These are phyloP conservation scores for Hylaeus volcanicus DNA, from an alignment of 1,140 invertebrate genomes.

Conservation along the genomic window DNA sequence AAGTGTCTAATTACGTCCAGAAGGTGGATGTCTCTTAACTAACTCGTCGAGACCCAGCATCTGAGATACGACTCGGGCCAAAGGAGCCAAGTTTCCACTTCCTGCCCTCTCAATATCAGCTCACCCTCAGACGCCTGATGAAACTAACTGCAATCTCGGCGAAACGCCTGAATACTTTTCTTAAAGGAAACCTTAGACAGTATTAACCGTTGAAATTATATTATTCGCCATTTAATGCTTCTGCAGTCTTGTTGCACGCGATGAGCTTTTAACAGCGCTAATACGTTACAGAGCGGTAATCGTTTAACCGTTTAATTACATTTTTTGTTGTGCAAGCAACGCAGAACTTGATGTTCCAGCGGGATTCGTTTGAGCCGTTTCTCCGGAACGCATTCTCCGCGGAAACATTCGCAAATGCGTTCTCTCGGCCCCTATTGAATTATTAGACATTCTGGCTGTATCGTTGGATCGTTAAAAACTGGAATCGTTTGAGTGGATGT, in stretches of 20 bases:
- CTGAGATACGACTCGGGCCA: too few relatives aligned
- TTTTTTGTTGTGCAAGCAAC: background rate
- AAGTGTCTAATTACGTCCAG: too few relatives aligned
- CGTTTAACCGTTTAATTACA: constrained; percentile 17
- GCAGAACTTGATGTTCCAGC: background rate
- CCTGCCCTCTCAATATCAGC: too few relatives aligned
- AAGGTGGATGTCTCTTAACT: too few relatives aligned
- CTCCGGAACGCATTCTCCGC: background rate
- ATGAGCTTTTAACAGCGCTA: constrained; percentile 5
- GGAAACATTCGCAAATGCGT: background rate
- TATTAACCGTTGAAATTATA: background rate
- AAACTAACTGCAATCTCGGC: background rate
- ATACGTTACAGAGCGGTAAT: background rate
- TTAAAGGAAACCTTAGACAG: background rate
- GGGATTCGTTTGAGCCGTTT: background rate
- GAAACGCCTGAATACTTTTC: background rate
- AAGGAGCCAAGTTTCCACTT: too few relatives aligned
- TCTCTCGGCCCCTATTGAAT: background rate
- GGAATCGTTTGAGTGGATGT: background rate
- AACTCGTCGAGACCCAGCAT: too few relatives aligned
- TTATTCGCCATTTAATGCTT: background rate
- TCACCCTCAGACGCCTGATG: too few relatives aligned
- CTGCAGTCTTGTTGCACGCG: background rate
- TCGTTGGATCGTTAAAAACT: background rate
- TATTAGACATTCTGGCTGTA: background rate